A percentile compares a stretch with the other conserved stretches of the same genome.
These are phyloP conservation scores for Meteorus colon DNA, from an alignment of 2,888 invertebrate species.

Conservation along the genomic window DNA sequence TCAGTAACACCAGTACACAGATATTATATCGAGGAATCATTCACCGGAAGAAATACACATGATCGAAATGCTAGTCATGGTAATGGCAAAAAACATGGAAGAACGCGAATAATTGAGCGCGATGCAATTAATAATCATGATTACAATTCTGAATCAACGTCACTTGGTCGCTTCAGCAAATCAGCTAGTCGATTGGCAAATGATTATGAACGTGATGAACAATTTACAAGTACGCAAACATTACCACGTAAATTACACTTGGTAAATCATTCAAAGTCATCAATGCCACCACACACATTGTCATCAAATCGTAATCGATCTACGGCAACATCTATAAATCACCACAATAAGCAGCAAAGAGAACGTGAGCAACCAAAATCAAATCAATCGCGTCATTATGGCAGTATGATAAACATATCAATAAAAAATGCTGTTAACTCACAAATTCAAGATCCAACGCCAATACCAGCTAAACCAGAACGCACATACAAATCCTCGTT, in stretches of 20 bases:
- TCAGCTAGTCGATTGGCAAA: constrained; percentile 82
- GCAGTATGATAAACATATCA: constrained; percentile 78
- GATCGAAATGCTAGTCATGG: constrained; percentile 9
- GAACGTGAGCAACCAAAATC: constrained; percentile 49
- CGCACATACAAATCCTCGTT: constrained; percentile 84
- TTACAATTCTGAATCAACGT: constrained; percentile 82
- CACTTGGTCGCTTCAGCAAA: constrained; percentile 88
- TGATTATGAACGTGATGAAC: constrained; percentile 76
- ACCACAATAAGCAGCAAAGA: constrained; percentile 30
- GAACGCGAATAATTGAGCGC: background rate
- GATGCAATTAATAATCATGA: constrained; percentile 52
- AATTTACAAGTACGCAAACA: constrained; percentile 82
- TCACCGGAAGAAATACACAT: constrained; percentile 76
- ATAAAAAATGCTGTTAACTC: constrained; percentile 75
- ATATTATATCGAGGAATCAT: constrained; percentile 91
- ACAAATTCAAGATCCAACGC: constrained; percentile 59
- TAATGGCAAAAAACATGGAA: constrained; percentile 22
- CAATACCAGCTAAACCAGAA: constrained; percentile 80
- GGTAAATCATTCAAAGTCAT: constrained; percentile 52
- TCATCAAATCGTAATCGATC: constrained; percentile 39
- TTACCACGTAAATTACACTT: constrained; percentile 79
- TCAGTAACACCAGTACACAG: constrained; percentile 80
- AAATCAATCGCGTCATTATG: constrained; percentile 58
- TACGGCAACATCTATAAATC: constrained; percentile 35
- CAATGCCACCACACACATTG: constrained; percentile 3